A percentile compares a stretch with the other conserved stretches of the same genome.
Evolutionary conservation across 2,113 vertebrate species (phyloP).

Genomic region (Lagopus muta): DNA sequence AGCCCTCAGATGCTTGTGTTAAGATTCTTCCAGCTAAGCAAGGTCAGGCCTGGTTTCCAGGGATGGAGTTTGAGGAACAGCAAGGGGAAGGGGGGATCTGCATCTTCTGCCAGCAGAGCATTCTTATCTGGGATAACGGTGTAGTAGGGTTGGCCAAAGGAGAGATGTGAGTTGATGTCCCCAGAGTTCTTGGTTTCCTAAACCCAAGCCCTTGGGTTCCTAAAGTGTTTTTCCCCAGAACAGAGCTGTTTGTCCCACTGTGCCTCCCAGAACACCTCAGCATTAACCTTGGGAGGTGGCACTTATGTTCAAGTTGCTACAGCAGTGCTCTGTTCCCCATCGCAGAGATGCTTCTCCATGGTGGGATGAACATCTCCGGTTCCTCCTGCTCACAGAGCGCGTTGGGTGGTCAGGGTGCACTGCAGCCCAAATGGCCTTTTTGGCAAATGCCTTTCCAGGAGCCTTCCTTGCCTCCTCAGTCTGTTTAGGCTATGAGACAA

Average conservation of each 20-base stretch:
- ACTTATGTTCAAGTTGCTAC: neutral
- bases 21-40: neutral
- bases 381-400: neutral
- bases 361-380: neutral
- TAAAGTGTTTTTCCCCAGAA: neutral
- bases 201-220: neutral
- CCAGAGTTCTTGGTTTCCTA: neutral
- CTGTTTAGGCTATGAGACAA: neutral
- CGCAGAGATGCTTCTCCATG: neutral
- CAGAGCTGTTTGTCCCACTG: neutral
- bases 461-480: neutral
- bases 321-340: neutral
- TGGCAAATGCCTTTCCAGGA: neutral
- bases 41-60: neutral
- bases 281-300: neutral
- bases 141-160: neutral
- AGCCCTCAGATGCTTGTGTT: neutral
- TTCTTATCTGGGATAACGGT: fast-evolving
- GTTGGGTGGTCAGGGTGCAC: neutral
- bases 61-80: neutral
- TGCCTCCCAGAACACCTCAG: neutral
- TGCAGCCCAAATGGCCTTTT: neutral
- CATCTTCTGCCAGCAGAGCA: fast-evolving
- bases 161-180: neutral
- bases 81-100: neutral